Evolutionary conservation across 2,888 invertebrate species (phyloP), one percentile per base, ranked within the genome.

Genomic region (Pemphredon lugubris): DNA sequence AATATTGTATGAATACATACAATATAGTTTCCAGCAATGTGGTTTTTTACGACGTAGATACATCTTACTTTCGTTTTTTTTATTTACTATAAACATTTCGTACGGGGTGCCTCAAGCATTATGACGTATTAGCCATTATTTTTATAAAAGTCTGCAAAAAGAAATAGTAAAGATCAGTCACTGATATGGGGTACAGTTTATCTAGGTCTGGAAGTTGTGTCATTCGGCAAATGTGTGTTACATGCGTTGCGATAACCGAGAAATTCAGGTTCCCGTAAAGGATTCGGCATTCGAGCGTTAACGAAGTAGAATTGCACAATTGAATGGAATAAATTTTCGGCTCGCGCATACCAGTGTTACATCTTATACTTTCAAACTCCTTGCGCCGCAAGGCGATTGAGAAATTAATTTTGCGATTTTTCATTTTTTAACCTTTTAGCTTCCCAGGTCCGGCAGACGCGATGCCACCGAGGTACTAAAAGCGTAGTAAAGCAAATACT

Each of bases 401-500:
- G 53, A 63, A 63, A 88, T 88, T 89, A 89, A 89, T 89, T 81
- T 78, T 85, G 89, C 89, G 89, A 89, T 88, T 89, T 88, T 87
- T 88, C 75, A 86, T 88, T 89, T 89, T 84, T 85, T 88, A 85
- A 89, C 84, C 86, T 89, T 90, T 89, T 90, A 90, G 89, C 89
- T 89, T 89, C 89, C 89, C 89, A 88, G 89, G 89, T 86, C 89
- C 89, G 89, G 88, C 89, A 88, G 89, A 90, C 84, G 85, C 89
- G 86, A 89, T 90, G 88, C 89, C 89, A 87, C 88, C 89, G 83
- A 90, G 89, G 88, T 90, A 90, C 89, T 90, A 90, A 87, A 83
- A 74, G 54, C 77, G 77, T 83, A 82, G 74, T 79, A 83, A 77
- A 75, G 77, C 81, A 57, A 81, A 76, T 75, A 71, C 64, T 76